Evolutionary conservation across 2,888 invertebrate genomes (phyloP).

Genomic region (Lepidonotus clava): DNA sequence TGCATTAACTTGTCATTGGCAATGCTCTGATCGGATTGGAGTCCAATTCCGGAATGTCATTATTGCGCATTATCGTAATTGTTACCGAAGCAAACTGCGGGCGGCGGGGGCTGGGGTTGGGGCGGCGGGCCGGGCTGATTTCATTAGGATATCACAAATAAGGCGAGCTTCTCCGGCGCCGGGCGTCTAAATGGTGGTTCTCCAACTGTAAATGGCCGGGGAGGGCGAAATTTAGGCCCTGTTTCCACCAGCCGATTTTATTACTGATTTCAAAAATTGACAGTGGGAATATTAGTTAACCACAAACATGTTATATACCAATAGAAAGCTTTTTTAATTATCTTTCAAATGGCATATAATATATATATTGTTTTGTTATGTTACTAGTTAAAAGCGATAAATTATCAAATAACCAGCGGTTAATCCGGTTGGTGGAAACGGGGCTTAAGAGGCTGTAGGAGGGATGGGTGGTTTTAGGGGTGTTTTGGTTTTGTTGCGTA

Average conservation of each 20-base stretch:
- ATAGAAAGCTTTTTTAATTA: not conserved
- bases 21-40: constrained; percentile 12
- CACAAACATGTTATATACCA: not conserved
- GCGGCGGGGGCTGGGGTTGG: not conserved
- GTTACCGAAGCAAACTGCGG: constrained; percentile 35
- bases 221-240: not conserved
- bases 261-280: not conserved
- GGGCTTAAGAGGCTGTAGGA: too few species aligned
- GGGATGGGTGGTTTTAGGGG: too few species aligned
- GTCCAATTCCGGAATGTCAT: constrained; percentile 46
- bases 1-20: constrained; percentile 45
- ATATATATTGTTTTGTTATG: too few species aligned
- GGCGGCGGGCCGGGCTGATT: constrained; percentile 9
- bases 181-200: not conserved
- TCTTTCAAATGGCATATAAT: not conserved
- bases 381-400: too few species aligned
- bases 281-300: not conserved
- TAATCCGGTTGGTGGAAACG: too few species aligned
- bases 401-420: too few species aligned
- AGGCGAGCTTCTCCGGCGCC: not conserved
- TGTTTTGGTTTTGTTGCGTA: too few species aligned
- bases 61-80: constrained; percentile 51
- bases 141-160: constrained; percentile 11
- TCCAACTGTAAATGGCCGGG: not conserved
- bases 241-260: too few species aligned